Base-by-base conservation (phyloP, 2,113 vertebrate species). In the Otus sunia region DNA sequence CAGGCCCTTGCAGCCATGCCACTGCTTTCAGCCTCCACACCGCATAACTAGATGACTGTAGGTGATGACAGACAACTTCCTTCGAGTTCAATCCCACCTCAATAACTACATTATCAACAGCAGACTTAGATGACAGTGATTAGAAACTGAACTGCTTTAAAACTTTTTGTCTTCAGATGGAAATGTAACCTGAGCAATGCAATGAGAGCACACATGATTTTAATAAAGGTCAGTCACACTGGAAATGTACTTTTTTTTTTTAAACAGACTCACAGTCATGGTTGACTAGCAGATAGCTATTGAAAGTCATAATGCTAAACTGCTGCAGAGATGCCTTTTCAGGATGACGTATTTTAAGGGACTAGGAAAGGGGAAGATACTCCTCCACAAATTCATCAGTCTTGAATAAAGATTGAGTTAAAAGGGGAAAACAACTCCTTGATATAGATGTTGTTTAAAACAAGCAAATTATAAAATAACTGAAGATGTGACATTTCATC, bases 21-120 rank as follows among this genome's bases (percentile, higher is more conserved):
- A 18, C 32, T 36, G 85, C 58, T 21, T 56, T 63, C 78, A 75
- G 78, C 49, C 82, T 45, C 66, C 76, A 29, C n/a, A 9, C 43
- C 1, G 3, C 1, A 3, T 17, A 85, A 41, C 15, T 9, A 77
- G 75, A 39, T 25, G 86, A 52, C 50, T 50, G 55, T 2, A 84
- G 91, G 96, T 74, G 92, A 92, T 83, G 96, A 96, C 78, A 86
- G 95, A 90, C 79, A 71, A 23, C 79, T 94, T 95, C 93, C 96
- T 86, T 45, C 0, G 0, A 32, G 17, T 7, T 45, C 90, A 72
- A 23, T 58, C 67, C n/a, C 79, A 71, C 75, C 94, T 88, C 90
- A 89, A 18, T 62, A 75, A 72, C 86, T 34, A 50, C 85, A 59
- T 68, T 88, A 91, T 76, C 64, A 78, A 91, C 34, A 93, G 52